phyloP scores from a whole-genome alignment of 1,140 invertebrate species.

The Macrotrachela quadricornifera region DNA sequence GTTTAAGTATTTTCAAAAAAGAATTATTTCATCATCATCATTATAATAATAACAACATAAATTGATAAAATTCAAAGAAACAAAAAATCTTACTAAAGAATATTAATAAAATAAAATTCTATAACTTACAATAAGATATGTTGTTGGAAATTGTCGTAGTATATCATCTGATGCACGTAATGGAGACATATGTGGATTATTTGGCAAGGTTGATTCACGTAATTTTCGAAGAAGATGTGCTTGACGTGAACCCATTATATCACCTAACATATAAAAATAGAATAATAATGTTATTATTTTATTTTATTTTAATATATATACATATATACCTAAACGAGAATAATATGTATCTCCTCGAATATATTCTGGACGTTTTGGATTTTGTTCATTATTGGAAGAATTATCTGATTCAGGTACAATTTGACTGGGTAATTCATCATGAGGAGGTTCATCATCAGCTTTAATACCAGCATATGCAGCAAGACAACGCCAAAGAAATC shows the following conservation, averaged over 20 bases:
- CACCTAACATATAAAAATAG: too few relatives aligned
- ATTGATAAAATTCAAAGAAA: neutral
- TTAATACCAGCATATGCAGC: constrained; percentile 15
- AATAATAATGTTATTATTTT: too few relatives aligned
- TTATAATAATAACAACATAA: neutral
- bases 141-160: constrained; percentile 52
- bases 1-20: neutral
- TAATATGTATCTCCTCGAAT: too few relatives aligned
- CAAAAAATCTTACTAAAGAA: constrained; percentile 50
- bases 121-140: constrained; percentile 51
- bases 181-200: constrained; percentile 30
- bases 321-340: too few relatives aligned
- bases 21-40: neutral
- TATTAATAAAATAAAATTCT: constrained; percentile 17
- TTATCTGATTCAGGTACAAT: too few relatives aligned
- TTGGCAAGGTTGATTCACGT: neutral
- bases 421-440: too few relatives aligned
- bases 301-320: too few relatives aligned
- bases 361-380: too few relatives aligned
- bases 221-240: too few relatives aligned
- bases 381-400: too few relatives aligned
- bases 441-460: too few relatives aligned
- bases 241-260: too few relatives aligned
- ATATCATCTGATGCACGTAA: constrained; percentile 54
- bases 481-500: constrained; percentile 37